These are phyloP conservation scores for Thera britannica DNA, from an alignment of 2,888 invertebrate genomes.

Conservation along the genomic window DNA sequence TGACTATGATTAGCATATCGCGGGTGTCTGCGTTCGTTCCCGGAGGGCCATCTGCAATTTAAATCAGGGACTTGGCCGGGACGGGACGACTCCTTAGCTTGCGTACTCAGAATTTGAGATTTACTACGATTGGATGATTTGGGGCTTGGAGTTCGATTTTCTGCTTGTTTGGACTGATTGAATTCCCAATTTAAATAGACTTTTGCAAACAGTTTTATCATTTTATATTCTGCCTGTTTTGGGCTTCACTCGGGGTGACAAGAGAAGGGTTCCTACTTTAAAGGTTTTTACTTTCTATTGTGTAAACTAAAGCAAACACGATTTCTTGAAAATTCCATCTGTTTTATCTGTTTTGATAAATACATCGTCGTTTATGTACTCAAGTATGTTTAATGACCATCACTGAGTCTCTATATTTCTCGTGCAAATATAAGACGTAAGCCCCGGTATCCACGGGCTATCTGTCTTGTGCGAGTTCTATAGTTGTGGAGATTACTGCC, in stretches of 20 bases:
- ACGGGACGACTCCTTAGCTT: constrained; percentile 78
- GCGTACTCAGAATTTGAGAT: constrained; percentile 80
- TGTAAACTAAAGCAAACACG: not conserved
- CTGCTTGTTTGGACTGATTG: constrained; percentile 81
- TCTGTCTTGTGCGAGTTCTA: constrained; percentile 65
- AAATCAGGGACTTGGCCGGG: constrained; percentile 82
- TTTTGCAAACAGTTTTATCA: constrained; percentile 56
- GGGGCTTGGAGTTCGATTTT: constrained; percentile 82
- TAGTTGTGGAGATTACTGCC: constrained; percentile 70
- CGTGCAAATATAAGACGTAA: constrained; percentile 47
- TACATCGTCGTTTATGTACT: not conserved
- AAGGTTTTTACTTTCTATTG: not conserved
- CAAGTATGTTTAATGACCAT: constrained; percentile 25
- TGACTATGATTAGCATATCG: constrained; percentile 85
- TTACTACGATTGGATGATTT: constrained; percentile 82
- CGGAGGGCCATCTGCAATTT: constrained; percentile 82
- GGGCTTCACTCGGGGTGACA: constrained; percentile 31
- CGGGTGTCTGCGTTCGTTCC: constrained; percentile 78
- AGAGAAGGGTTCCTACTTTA: constrained; percentile 4
- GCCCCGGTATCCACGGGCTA: constrained; percentile 51
- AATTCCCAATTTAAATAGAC: constrained; percentile 73
- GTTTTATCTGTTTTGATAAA: not conserved
- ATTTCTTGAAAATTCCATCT: not conserved
- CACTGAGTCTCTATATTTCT: constrained; percentile 29
- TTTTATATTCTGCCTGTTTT: constrained; percentile 45